A percentile compares a stretch with the other conserved stretches of the same genome.
phyloP scores from a whole-genome alignment of 37 sponge, comb jelly and placozoan genomes.

The Hexactinellida sp. region DNA sequence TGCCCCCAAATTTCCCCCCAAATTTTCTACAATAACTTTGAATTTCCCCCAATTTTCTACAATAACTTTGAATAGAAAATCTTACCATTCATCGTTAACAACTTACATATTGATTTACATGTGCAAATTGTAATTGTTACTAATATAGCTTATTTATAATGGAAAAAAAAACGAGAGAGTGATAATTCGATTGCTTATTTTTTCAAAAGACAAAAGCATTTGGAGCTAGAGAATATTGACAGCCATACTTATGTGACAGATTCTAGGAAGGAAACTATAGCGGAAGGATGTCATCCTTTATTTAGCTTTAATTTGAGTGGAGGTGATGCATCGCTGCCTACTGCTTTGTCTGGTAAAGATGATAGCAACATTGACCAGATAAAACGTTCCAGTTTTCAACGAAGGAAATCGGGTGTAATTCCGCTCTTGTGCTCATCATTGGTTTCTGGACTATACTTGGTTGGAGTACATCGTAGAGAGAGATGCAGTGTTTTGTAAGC shows the following conservation, averaged over 20 bases:
- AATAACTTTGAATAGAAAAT: background rate
- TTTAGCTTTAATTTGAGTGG: constrained; percentile 7
- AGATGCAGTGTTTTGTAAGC: constrained; percentile 9
- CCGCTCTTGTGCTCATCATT: background rate
- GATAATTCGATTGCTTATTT: background rate
- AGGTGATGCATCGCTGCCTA: background rate
- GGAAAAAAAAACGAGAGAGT: constrained; percentile 15
- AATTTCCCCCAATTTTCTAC: too few relatives aligned
- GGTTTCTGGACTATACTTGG: constrained; percentile 3
- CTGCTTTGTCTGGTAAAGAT: background rate
- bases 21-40: too few relatives aligned
- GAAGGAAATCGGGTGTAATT: background rate
- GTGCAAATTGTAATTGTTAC: background rate
- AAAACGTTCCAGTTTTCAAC: background rate
- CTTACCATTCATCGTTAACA: background rate
- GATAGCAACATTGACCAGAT: background rate
- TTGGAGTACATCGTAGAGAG: constrained; percentile 9
- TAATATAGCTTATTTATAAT: background rate
- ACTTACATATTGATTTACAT: background rate
- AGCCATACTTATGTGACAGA: background rate
- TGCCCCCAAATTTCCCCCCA: too few relatives aligned
- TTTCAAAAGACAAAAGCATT: constrained; percentile 13
- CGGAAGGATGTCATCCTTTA: constrained; percentile 2
- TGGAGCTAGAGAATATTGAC: background rate
- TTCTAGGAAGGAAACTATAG: background rate